Conservation (phyloP, 2,888 invertebrate genomes). For the Tetramorium bicarinatum region DNA sequence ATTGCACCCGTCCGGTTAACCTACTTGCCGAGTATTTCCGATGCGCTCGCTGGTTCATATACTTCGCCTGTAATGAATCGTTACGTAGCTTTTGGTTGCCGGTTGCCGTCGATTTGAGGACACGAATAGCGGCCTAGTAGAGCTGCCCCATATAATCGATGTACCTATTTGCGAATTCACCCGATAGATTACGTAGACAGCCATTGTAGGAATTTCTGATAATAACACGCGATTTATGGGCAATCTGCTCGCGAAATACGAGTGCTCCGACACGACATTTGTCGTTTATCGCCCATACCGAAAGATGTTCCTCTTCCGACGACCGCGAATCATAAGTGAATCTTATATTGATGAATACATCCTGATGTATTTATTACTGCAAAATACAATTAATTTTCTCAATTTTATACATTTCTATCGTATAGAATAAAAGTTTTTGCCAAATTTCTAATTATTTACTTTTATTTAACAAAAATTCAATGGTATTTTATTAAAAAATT, state of each 20-base stretch:
- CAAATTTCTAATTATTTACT: not conserved
- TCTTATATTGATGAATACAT: not conserved
- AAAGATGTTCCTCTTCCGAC: constrained; percentile 62
- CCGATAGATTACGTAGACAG: constrained; percentile 31
- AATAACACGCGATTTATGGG: constrained; percentile 47
- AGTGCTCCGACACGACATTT: constrained; percentile 33
- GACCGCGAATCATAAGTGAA: constrained; percentile 36
- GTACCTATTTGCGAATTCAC: constrained; percentile 27
- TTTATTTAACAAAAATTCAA: not conserved
- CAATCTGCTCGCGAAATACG: constrained; percentile 35
- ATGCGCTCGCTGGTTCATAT: constrained; percentile 44
- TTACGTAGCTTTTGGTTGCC: constrained; percentile 39
- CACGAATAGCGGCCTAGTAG: constrained; percentile 3
- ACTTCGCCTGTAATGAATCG: constrained; percentile 47
- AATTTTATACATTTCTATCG: not conserved
- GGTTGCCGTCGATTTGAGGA: constrained; percentile 41
- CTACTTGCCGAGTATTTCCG: constrained; percentile 46
- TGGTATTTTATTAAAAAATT: constrained; percentile 2
- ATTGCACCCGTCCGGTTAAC: constrained; percentile 59
- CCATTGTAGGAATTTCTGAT: constrained; percentile 40
- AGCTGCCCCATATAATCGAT: constrained; percentile 28
- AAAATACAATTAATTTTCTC: not conserved
- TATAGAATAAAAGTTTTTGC: not conserved
- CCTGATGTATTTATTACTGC: not conserved
- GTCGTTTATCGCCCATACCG: constrained; percentile 48